These are phyloP conservation scores for Trichogramma evanescens DNA, from an alignment of 2,888 invertebrate genomes.

Conservation along the genomic window DNA sequence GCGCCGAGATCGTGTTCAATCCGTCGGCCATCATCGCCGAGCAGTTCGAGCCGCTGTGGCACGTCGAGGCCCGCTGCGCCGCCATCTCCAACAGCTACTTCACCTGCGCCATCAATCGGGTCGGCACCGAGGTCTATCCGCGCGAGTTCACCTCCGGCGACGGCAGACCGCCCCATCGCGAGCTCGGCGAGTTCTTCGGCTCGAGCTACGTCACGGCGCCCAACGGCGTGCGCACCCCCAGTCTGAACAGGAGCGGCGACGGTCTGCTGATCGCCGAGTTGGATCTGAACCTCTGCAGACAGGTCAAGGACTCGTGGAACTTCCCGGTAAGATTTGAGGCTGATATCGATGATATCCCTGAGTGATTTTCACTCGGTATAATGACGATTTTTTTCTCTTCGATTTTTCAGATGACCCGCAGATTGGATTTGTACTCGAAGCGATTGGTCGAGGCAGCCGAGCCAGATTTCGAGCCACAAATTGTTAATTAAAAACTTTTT, in stretches of 20 bases:
- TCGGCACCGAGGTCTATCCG: constrained; percentile 79
- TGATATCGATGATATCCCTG: background rate
- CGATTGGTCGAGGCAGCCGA: constrained; percentile 64
- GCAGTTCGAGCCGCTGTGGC: constrained; percentile 79
- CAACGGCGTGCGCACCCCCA: constrained; percentile 84
- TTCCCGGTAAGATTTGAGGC: constrained; percentile 60
- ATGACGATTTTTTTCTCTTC: background rate
- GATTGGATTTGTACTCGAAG: constrained; percentile 81
- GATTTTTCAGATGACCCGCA: constrained; percentile 74
- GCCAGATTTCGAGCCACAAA: constrained; percentile 70
- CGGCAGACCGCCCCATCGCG: constrained; percentile 65
- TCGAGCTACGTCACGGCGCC: constrained; percentile 92
- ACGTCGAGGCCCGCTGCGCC: constrained; percentile 89
- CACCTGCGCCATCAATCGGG: constrained; percentile 90
- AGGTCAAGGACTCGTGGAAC: constrained; percentile 88
- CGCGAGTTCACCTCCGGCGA: constrained; percentile 81
- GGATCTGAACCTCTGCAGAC: constrained; percentile 90
- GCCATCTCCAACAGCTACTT: constrained; percentile 94
- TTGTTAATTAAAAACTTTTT: constrained; percentile 52
- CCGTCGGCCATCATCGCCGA: constrained; percentile 82
- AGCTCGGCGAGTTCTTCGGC: constrained; percentile 92
- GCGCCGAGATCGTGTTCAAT: constrained; percentile 98
- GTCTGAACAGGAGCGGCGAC: constrained; percentile 68
- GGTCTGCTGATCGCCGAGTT: constrained; percentile 83
- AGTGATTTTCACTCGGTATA: background rate